phyloP scores from a whole-genome alignment of 2,113 vertebrate species.

The Sylvietta virens region DNA sequence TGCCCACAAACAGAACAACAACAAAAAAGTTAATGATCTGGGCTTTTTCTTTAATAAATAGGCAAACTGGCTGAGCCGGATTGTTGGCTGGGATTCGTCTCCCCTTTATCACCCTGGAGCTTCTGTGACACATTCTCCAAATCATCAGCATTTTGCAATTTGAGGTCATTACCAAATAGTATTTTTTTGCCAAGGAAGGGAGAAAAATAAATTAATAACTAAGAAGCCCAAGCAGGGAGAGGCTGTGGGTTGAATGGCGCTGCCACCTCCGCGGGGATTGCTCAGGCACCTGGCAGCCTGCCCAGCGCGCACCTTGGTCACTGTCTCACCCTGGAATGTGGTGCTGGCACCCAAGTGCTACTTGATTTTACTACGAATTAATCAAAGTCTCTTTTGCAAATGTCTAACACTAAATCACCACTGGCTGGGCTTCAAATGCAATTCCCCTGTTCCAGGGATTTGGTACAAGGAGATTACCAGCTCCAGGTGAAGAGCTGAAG shows the following conservation, averaged over 20 bases:
- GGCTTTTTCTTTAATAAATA: constrained; percentile 85
- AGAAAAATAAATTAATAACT: constrained; percentile 40
- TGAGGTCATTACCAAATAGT: constrained; percentile 49
- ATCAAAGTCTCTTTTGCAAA: constrained; percentile 46
- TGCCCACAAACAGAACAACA: constrained; percentile 79
- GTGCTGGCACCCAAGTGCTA: constrained; percentile 28
- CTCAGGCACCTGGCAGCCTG: constrained; percentile 40
- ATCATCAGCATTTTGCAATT: constrained; percentile 68
- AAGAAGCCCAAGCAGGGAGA: constrained; percentile 54
- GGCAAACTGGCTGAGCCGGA: constrained; percentile 81
- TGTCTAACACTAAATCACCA: not conserved
- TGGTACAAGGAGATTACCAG: not conserved
- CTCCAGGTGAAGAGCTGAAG: constrained; percentile 34
- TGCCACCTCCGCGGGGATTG: constrained; percentile 52
- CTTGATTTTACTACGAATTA: constrained; percentile 56
- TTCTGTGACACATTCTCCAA: constrained; percentile 64
- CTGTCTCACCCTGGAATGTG: constrained; percentile 54
- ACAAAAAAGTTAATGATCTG: constrained; percentile 84
- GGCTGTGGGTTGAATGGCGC: constrained; percentile 34
- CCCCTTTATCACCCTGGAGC: constrained; percentile 68
- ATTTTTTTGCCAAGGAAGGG: constrained; percentile 63
- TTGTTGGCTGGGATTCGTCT: constrained; percentile 73
- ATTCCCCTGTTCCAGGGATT: not conserved
- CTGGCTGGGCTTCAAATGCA: not conserved
- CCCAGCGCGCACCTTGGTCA: constrained; percentile 36